These are phyloP conservation scores for Dendrocopos noguchii DNA, from an alignment of 2,113 vertebrate species.

Conservation along the genomic window DNA sequence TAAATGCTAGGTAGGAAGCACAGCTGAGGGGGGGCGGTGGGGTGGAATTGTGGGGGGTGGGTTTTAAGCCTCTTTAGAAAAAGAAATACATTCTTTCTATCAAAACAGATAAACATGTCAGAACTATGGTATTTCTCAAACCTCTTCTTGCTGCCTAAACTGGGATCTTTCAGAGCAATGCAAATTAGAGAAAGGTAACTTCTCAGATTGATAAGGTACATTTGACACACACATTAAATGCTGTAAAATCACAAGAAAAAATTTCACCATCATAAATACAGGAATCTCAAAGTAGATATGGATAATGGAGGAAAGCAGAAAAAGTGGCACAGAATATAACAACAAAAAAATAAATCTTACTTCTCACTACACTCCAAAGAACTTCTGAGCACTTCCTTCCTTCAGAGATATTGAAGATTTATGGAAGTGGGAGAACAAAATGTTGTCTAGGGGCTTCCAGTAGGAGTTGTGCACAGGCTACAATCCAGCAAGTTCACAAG, in stretches of 20 bases:
- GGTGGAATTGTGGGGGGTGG: rapidly evolving
- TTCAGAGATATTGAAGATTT: constrained; percentile 5
- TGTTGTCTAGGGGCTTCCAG: constrained; percentile 18
- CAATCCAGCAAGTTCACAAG: constrained; percentile 37
- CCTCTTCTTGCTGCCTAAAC: background rate
- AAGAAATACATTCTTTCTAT: background rate
- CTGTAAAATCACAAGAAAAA: background rate
- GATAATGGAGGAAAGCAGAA: background rate
- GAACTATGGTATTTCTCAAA: background rate
- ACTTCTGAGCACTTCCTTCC: background rate
- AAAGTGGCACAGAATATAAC: background rate
- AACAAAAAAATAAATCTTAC: background rate
- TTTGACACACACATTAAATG: background rate
- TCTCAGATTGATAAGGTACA: background rate
- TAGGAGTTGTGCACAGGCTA: constrained; percentile 25
- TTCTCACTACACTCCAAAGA: background rate
- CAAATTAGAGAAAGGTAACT: background rate
- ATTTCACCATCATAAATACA: background rate
- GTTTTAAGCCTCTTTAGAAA: background rate
- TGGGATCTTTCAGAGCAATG: background rate
- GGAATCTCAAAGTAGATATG: background rate
- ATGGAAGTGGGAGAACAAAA: constrained; percentile 1
- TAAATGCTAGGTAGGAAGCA: background rate
- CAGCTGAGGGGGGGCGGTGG: background rate
- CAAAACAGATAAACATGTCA: background rate